These are phyloP conservation scores for Choloepus hoffmanni DNA, from an alignment of 2,113 vertebrate species.

Conservation along the genomic window DNA sequence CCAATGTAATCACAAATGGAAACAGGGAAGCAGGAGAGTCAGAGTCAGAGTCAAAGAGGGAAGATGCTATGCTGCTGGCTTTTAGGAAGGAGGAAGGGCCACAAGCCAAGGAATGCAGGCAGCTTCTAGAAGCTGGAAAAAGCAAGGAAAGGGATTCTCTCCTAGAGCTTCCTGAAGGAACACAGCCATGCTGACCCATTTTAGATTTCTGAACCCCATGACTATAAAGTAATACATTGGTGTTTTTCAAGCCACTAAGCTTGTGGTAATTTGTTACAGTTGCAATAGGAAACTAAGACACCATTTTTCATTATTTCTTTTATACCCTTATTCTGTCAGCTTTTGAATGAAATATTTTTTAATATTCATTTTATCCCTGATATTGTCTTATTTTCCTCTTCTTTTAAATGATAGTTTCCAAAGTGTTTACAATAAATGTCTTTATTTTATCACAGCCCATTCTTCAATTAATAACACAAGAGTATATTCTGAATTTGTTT, in stretches of 20 bases:
- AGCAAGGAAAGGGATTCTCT: background rate
- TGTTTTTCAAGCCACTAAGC: background rate
- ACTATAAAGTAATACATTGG: background rate
- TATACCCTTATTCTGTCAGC: background rate
- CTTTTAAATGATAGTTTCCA: background rate
- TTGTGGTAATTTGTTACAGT: no score
- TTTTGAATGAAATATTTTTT: background rate
- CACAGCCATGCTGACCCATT: background rate
- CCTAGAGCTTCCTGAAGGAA: background rate
- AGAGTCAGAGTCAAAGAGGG: background rate
- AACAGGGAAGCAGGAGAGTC: no score
- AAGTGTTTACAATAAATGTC: background rate
- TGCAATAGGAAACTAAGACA: background rate
- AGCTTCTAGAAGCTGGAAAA: background rate
- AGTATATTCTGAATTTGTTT: background rate
- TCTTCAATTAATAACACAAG: background rate
- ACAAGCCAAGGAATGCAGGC: no score
- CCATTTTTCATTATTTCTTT: background rate
- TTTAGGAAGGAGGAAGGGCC: background rate
- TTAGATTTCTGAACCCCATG: background rate
- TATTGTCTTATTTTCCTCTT: background rate
- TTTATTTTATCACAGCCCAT: background rate
- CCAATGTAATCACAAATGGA: background rate
- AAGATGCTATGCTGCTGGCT: background rate
- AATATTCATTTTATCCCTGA: background rate